These are phyloP conservation scores for Orgyia antiqua DNA, from an alignment of 2,888 invertebrate species.

Conservation along the genomic window DNA sequence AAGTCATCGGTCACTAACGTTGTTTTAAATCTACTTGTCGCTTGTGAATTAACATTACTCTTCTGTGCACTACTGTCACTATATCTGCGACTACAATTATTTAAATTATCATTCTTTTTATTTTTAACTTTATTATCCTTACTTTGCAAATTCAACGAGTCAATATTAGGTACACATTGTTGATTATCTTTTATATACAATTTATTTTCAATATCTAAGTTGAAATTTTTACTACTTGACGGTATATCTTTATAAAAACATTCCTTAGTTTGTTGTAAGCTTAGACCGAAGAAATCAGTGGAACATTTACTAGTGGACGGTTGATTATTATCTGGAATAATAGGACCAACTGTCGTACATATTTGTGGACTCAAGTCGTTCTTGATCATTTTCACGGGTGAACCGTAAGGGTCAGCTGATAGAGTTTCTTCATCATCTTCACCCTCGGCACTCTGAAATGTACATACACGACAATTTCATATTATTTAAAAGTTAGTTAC, in stretches of 20 bases:
- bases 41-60: slow-evolving; percentile 35
- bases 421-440: slow-evolving; percentile 80
- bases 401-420: slow-evolving; percentile 68
- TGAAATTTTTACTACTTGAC: slow-evolving; percentile 63
- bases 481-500: too few species aligned
- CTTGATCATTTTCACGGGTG: slow-evolving; percentile 51
- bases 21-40: slow-evolving; percentile 60
- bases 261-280: slow-evolving; percentile 57
- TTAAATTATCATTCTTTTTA: slow-evolving; percentile 48
- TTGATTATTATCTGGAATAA: slow-evolving; percentile 30
- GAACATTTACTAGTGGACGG: slow-evolving; percentile 42
- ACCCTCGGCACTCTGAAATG: slow-evolving; percentile 65
- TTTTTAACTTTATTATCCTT: slow-evolving; percentile 41
- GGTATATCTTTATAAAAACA: slow-evolving; percentile 61
- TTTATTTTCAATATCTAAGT: slow-evolving; percentile 46
- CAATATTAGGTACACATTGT: slow-evolving; percentile 38
- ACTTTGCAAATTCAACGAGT: slow-evolving; percentile 45
- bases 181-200: slow-evolving; percentile 47
- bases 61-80: slow-evolving; percentile 63
- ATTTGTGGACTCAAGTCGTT: slow-evolving; percentile 56
- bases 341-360: slow-evolving; percentile 18
- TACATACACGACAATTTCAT: neutral
- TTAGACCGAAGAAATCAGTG: slow-evolving; percentile 53
- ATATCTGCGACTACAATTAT: slow-evolving; percentile 57
- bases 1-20: slow-evolving; percentile 57